phyloP scores from a whole-genome alignment of 64 coral and sea anemone species.

The Dendronephthya gigantea region DNA sequence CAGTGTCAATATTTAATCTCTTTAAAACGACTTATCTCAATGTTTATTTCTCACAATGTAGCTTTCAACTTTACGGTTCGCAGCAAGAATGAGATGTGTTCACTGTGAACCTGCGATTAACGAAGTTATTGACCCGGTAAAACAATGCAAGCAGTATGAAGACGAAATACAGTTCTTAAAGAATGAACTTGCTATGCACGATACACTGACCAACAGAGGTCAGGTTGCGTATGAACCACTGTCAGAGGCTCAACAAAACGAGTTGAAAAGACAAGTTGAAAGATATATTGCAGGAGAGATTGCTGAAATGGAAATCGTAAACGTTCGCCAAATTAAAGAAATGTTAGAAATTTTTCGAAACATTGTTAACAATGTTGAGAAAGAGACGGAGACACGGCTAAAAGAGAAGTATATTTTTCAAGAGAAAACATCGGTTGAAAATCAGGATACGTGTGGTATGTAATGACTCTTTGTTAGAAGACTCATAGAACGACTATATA shows the following conservation, averaged over 20 bases:
- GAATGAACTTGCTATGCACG: conserved; percentile 88
- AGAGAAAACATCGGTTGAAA: conserved; percentile 47
- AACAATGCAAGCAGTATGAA: conserved; percentile 77
- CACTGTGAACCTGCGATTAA: conserved; percentile 71
- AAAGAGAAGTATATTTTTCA: conserved; percentile 59
- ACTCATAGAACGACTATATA: too few species aligned
- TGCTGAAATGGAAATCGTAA: conserved; percentile 84
- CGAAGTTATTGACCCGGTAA: conserved; percentile 52
- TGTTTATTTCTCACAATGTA: not conserved
- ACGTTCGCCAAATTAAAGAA: conserved; percentile 95
- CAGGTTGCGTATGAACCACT: conserved; percentile 91
- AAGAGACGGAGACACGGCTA: conserved; percentile 56
- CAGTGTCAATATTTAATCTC: not conserved
- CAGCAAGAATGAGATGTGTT: conserved; percentile 76
- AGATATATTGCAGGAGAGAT: conserved; percentile 64
- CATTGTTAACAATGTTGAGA: conserved; percentile 54
- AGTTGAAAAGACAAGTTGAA: conserved; percentile 70
- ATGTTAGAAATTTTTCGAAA: conserved; percentile 71
- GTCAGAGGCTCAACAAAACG: conserved; percentile 69
- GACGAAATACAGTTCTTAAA: conserved; percentile 68
- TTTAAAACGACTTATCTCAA: not conserved
- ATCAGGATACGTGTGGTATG: not conserved
- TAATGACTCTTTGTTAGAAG: too few species aligned
- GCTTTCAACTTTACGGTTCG: conserved; percentile 81
- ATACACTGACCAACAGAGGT: conserved; percentile 87